Evolutionary conservation across 2,797 vertebrate genomes (phyloP).

Genomic region (Pogoniulus pusillus): DNA sequence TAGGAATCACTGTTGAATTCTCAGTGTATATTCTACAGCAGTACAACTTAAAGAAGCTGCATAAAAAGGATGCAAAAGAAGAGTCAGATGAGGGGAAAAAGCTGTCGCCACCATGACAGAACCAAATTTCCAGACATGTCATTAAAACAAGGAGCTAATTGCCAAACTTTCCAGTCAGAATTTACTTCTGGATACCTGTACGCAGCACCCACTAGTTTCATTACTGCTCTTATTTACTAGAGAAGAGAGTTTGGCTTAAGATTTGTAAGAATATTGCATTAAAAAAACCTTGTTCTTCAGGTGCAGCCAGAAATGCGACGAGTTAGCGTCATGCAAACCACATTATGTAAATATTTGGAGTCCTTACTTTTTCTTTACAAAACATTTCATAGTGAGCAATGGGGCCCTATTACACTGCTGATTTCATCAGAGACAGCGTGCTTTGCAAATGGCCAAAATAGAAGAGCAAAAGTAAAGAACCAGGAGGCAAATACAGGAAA

Average conservation of each 20-base stretch:
- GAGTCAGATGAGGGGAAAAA: neutral
- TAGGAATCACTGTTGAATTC: neutral
- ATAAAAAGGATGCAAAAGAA: neutral
- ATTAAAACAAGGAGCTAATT: neutral
- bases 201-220: neutral
- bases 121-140: neutral
- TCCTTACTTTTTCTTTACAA: neutral
- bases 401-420: neutral
- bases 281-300: constrained; percentile 48
- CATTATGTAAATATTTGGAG: constrained; percentile 42
- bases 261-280: neutral
- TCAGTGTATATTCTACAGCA: neutral
- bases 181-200: neutral
- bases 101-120: neutral
- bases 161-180: neutral
- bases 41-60: neutral
- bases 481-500: neutral
- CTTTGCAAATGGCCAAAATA: neutral
- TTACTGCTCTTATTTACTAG: neutral
- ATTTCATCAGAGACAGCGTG: neutral
- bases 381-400: constrained; percentile 7
- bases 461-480: neutral
- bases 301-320: constrained; percentile 30
- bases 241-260: neutral
- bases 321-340: constrained; percentile 10